Conservation (phyloP, 1,140 invertebrate species). For the Aricia agestis region DNA sequence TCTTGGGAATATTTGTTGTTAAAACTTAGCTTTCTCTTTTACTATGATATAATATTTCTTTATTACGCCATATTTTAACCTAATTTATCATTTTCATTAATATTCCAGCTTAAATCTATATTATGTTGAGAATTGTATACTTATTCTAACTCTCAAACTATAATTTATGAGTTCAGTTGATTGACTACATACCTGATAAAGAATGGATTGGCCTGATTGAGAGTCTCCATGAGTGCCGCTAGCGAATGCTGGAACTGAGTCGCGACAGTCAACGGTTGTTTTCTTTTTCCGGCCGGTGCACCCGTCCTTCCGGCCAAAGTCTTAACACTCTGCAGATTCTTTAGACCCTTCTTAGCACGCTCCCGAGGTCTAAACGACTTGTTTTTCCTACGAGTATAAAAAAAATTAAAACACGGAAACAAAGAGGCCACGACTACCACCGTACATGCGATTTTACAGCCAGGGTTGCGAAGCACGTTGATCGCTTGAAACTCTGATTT, state of each 20-base stretch:
- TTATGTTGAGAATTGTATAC: too few relatives aligned
- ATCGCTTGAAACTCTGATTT: too few relatives aligned
- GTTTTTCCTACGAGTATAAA: conserved; percentile 84
- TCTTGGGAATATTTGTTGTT: too few relatives aligned
- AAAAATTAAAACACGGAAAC: background rate
- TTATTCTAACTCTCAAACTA: too few relatives aligned
- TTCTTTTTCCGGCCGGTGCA: conserved; percentile 81
- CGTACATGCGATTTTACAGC: conserved; percentile 19
- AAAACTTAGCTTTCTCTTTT: too few relatives aligned
- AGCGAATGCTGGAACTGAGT: conserved; percentile 96
- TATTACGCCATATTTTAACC: too few relatives aligned
- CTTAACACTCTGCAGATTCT: conserved; percentile 93
- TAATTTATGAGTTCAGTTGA: too few relatives aligned
- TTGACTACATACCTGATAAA: conserved; percentile 86
- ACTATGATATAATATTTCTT: too few relatives aligned
- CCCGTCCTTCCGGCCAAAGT: conserved; percentile 87
- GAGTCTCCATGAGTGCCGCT: conserved; percentile 92
- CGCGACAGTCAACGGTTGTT: conserved; percentile 93
- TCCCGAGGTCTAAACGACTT: conserved; percentile 91
- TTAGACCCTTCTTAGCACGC: conserved; percentile 86
- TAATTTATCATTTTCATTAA: too few relatives aligned
- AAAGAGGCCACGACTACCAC: background rate
- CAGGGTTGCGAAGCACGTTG: background rate
- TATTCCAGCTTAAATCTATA: too few relatives aligned
- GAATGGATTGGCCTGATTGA: conserved; percentile 97